Percentiles rank a stretch among this genome's conserved stretches.
Evolutionary conservation across 2,888 invertebrate species (phyloP).

Genomic region (Torymus tubicola): DNA sequence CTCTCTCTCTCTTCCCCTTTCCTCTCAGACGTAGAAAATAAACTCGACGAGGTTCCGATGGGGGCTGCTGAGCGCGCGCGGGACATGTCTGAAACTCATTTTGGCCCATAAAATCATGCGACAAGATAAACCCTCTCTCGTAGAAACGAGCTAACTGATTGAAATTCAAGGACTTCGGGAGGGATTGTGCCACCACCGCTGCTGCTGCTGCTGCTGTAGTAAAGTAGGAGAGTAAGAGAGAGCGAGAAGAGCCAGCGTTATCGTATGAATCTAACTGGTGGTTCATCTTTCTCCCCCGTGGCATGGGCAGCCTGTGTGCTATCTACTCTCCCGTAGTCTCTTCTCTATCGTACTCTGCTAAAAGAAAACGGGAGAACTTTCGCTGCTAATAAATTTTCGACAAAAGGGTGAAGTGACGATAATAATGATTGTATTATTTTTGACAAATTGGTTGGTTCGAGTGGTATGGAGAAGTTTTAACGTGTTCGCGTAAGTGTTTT

Average conservation of each 20-base stretch:
- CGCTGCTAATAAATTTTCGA: conserved; percentile 1
- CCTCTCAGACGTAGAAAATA: too few species aligned
- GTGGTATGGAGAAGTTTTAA: too few species aligned
- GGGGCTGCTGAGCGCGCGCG: too few species aligned
- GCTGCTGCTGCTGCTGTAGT: too few species aligned
- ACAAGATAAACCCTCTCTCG: conserved; percentile 33
- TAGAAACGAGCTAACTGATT: conserved; percentile 47
- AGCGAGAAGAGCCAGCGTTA: conserved; percentile 31
- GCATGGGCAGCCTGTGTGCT: too few species aligned
- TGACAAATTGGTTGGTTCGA: too few species aligned
- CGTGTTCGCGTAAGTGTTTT: too few species aligned
- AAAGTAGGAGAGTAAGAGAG: too few species aligned
- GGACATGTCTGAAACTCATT: conserved; percentile 8
- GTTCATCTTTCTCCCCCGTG: conserved; percentile 49
- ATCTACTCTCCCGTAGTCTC: background rate
- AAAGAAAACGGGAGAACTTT: conserved; percentile 23
- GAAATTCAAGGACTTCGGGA: conserved; percentile 49
- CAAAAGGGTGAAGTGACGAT: too few species aligned
- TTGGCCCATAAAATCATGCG: conserved; percentile 33
- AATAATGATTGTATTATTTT: too few species aligned
- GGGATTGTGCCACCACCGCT: background rate
- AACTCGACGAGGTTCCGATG: too few species aligned
- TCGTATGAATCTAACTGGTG: conserved; percentile 57
- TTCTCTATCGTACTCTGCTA: conserved; percentile 9
- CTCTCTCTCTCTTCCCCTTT: too few species aligned